Percentiles rank a stretch among this genome's conserved stretches.
Conservation (phyloP, 2,797 vertebrate genomes). For the Hephaestus fuliginosus region DNA sequence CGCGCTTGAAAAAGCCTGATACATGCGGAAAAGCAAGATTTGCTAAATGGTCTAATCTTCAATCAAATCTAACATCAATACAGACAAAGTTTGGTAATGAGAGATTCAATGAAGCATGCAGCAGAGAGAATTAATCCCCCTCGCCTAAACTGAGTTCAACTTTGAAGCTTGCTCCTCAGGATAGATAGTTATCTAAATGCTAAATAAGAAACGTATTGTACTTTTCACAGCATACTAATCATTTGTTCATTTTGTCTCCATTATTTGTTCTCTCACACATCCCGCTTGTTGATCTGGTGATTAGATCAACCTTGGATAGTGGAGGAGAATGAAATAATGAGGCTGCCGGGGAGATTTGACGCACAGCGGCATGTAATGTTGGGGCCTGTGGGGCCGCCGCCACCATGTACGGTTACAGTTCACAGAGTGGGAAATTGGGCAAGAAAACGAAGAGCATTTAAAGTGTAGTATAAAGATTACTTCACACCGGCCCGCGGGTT, state of each 20-base stretch:
- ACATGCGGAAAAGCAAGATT: conserved; percentile 98
- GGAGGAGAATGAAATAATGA: conserved; percentile 85
- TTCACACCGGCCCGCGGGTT: conserved; percentile 26
- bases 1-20: conserved; percentile 94
- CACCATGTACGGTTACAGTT: conserved; percentile 43
- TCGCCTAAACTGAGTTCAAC: conserved; percentile 99
- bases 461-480: conserved; percentile 36
- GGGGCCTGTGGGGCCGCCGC: conserved; percentile 53
- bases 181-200: conserved; percentile 99
- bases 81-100: conserved; percentile 99
- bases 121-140: conserved; percentile 99
- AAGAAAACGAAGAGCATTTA: conserved; percentile 39
- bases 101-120: conserved; percentile 99
- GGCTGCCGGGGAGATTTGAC: conserved; percentile 75
- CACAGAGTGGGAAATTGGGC: conserved; percentile 49
- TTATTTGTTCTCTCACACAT: conserved; percentile 95
- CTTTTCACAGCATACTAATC: conserved; percentile 99
- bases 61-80: conserved; percentile 99
- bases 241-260: conserved; percentile 96
- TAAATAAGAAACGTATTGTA: conserved; percentile 99
- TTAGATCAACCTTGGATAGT: conserved; percentile 91
- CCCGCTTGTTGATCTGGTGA: conserved; percentile 94
- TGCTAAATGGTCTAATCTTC: conserved; percentile 99
- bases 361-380: conserved; percentile 40
- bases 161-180: conserved; percentile 98